These are phyloP conservation scores for Fopius arisanus DNA, from an alignment of 1,140 invertebrate genomes.

Conservation along the genomic window DNA sequence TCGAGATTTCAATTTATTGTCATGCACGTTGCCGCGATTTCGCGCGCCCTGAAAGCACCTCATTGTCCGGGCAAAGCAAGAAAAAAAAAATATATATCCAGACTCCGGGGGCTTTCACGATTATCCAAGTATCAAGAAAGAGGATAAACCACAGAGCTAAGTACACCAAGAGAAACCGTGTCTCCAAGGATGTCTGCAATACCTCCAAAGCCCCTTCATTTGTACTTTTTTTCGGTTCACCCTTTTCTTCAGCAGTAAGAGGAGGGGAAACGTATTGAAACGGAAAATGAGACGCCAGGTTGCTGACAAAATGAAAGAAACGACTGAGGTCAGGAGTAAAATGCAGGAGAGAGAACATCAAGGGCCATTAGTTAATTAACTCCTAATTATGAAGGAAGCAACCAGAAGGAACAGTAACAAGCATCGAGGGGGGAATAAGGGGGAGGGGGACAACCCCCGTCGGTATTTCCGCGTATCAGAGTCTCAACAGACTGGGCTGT, in stretches of 20 bases:
- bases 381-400: slow-evolving; percentile 54
- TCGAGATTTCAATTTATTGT: not conserved
- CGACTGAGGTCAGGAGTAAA: slow-evolving; percentile 8
- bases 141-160: not conserved
- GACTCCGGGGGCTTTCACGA: not conserved
- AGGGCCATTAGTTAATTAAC: slow-evolving; percentile 62
- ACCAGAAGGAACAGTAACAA: slow-evolving; percentile 13
- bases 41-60: not conserved
- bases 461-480: not conserved
- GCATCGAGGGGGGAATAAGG: slow-evolving; percentile 46
- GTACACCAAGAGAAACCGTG: not conserved
- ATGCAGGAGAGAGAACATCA: slow-evolving; percentile 46
- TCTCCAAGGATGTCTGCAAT: not conserved
- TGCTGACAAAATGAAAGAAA: slow-evolving; percentile 21
- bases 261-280: slow-evolving; percentile 1
- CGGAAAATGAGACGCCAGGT: not conserved
- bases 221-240: not conserved
- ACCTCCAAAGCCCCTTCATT: not conserved
- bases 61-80: not conserved
- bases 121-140: not conserved
- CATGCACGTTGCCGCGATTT: not conserved
- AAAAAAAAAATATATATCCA: not conserved
- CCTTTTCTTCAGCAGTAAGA: not conserved
- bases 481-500: slow-evolving; percentile 41
- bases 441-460: not conserved